These are phyloP conservation scores for Nothobranchius furzeri DNA, from an alignment of 2,113 vertebrate genomes.

Conservation along the genomic window DNA sequence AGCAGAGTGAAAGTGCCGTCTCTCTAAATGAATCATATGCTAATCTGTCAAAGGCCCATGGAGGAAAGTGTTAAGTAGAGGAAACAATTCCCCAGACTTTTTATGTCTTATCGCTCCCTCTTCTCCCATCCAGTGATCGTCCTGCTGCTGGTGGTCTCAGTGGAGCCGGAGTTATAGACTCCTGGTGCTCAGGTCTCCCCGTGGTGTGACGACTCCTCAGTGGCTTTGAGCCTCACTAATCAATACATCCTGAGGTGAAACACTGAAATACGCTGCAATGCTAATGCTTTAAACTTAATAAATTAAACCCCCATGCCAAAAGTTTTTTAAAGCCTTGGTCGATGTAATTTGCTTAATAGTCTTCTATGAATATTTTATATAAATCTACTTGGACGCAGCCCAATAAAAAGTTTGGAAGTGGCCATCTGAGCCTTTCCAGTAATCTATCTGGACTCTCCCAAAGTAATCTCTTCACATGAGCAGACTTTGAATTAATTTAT, in stretches of 20 bases:
- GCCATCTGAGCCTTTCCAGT: conserved; percentile 39
- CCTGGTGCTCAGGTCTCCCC: conserved; percentile 49
- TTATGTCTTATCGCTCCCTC: conserved; percentile 28
- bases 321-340: conserved; percentile 31
- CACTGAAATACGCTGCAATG: conserved; percentile 25
- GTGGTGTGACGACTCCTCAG: conserved; percentile 36
- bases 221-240: conserved; percentile 47
- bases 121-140: conserved; percentile 25
- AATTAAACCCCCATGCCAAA: conserved; percentile 53
- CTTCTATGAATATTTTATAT: conserved; percentile 66
- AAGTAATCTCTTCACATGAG: conserved; percentile 27
- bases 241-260: conserved; percentile 44
- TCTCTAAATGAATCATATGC: conserved; percentile 61
- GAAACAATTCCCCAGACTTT: conserved; percentile 31
- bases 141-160: conserved; percentile 37
- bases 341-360: conserved; percentile 64
- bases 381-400: conserved; percentile 44
- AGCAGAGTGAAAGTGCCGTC: conserved; percentile 32
- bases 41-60: conserved; percentile 48
- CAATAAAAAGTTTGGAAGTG: conserved; percentile 53
- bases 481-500: conserved; percentile 24
- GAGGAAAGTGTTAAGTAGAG: conserved; percentile 50
- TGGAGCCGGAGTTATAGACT: conserved; percentile 41
- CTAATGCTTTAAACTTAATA: conserved; percentile 54
- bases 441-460: conserved; percentile 39